phyloP scores from a whole-genome alignment of 2,113 vertebrate genomes.

The Tetraodon nigroviridis region DNA sequence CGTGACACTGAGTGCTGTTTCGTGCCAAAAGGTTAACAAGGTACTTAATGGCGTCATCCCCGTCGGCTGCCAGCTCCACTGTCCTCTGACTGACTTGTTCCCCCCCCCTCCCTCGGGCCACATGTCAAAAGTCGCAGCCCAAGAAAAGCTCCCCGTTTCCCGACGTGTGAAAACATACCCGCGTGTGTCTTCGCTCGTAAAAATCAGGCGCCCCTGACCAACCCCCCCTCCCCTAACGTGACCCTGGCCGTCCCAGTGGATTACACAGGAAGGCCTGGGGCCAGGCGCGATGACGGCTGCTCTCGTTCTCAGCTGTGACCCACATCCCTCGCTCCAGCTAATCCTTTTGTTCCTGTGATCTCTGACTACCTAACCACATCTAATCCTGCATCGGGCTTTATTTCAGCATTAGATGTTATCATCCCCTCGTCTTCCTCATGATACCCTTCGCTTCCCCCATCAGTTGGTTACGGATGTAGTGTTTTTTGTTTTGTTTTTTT shows the following conservation, averaged over 20 bases:
- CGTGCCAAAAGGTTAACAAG: conserved; percentile 53
- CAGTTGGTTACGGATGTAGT: conserved; percentile 23
- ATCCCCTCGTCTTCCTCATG: conserved; percentile 24
- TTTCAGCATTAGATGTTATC: conserved; percentile 53
- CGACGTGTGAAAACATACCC: not conserved
- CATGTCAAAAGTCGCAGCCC: conserved; percentile 39
- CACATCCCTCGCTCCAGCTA: conserved; percentile 60
- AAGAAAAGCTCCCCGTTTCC: conserved; percentile 1
- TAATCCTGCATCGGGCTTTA: conserved; percentile 65
- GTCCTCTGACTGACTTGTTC: conserved; percentile 45
- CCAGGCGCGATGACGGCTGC: conserved; percentile 47
- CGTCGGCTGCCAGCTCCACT: conserved; percentile 17
- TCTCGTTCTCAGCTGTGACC: conserved; percentile 66
- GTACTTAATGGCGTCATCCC: conserved; percentile 58
- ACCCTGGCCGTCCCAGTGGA: conserved; percentile 34
- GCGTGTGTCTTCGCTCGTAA: conserved; percentile 10
- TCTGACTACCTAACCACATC: conserved; percentile 52
- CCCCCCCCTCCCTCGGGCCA: conserved; percentile 2
- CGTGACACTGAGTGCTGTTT: conserved; percentile 25
- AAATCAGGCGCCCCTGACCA: conserved; percentile 9
- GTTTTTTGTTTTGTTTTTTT: not conserved
- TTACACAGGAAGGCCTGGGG: conserved; percentile 38
- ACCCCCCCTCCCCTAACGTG: conserved; percentile 8
- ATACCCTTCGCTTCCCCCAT: conserved; percentile 38
- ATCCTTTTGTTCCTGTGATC: conserved; percentile 69